A percentile compares a stretch with the other conserved stretches of the same genome.
phyloP scores from a whole-genome alignment of 2,797 vertebrate genomes.

The Aotus griseimembra region DNA sequence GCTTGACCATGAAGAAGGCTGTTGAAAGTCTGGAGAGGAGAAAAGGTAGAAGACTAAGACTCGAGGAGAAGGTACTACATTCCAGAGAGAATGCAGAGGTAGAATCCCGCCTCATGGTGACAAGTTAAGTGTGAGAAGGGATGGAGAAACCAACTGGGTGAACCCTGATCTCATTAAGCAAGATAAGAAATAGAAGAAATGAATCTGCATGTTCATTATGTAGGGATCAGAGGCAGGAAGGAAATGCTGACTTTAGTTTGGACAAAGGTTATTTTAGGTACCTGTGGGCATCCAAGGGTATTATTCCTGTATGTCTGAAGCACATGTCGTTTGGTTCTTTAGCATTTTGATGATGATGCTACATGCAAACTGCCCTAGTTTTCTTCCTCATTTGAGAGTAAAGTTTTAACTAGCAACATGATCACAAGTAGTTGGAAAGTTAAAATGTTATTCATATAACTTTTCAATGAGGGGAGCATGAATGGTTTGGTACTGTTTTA shows the following conservation, averaged over 20 bases:
- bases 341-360: background rate
- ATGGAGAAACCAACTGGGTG: background rate
- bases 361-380: background rate
- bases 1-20: background rate
- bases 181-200: background rate
- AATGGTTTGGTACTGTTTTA: background rate
- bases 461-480: background rate
- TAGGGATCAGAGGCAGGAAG: background rate
- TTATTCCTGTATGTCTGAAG: background rate
- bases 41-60: background rate
- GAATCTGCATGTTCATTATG: background rate
- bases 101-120: background rate
- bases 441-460: background rate
- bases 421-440: background rate
- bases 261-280: background rate
- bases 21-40: background rate
- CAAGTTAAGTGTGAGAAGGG: background rate
- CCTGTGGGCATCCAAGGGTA: background rate
- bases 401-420: background rate
- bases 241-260: background rate
- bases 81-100: background rate
- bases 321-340: background rate
- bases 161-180: background rate
- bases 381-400: conserved; percentile 2
- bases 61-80: background rate